phyloP scores from a whole-genome alignment of 2,797 vertebrate genomes.

The Coregonus suidteri region DNA sequence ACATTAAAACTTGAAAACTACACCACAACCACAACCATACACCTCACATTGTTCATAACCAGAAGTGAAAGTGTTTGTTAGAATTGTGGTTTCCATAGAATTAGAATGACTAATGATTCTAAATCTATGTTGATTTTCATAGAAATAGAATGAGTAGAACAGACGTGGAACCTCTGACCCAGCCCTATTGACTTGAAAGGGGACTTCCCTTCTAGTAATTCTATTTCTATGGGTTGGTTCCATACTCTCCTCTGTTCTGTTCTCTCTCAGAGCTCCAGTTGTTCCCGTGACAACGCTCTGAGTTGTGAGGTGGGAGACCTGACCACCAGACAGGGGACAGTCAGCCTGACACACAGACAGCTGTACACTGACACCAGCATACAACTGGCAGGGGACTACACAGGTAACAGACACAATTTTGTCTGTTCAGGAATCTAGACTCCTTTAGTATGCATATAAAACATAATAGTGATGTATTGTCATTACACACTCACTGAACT shows the following conservation, averaged over 20 bases:
- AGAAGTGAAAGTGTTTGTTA: constrained; percentile 7
- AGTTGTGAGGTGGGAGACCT: constrained; percentile 79
- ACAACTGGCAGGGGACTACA: constrained; percentile 46
- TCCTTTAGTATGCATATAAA: too few relatives aligned
- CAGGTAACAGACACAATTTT: too few relatives aligned
- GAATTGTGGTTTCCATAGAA: not conserved
- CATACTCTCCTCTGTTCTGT: not conserved
- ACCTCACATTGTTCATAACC: not conserved
- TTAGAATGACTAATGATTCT: not conserved
- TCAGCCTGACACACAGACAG: constrained; percentile 59
- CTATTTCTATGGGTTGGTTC: not conserved
- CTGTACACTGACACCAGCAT: constrained; percentile 68
- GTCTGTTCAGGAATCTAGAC: too few relatives aligned
- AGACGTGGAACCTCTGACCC: not conserved
- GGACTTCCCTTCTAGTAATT: not conserved
- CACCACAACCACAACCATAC: not conserved
- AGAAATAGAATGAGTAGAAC: not conserved
- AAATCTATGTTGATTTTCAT: too few relatives aligned
- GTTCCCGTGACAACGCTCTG: constrained; percentile 60
- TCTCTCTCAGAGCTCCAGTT: constrained; percentile 61
- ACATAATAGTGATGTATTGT: too few relatives aligned
- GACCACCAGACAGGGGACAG: constrained; percentile 62
- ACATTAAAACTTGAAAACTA: too few relatives aligned
- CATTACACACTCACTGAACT: not conserved
- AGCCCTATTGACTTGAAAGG: not conserved